Evolutionary conservation across 2,888 invertebrate species (phyloP), one percentile per base, ranked within the genome.

Genomic region (Noctua janthe): DNA sequence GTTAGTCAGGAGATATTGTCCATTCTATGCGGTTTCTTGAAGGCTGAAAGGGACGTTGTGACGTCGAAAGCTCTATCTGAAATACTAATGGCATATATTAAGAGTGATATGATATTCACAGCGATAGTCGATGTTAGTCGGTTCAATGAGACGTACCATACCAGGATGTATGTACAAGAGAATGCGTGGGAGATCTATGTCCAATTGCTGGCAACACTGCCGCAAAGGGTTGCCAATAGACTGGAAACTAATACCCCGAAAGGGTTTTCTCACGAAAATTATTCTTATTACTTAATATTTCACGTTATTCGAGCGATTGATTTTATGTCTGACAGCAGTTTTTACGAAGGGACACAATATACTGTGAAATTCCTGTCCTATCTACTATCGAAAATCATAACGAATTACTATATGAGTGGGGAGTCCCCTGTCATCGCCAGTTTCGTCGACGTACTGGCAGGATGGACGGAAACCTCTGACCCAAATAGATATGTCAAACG

Each of bases 161-260:
- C 86, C 0, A 85, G 76, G 89, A 90, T 11, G 87, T 81, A 29
- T 91, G 91, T 54, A 66, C 85, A 89, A 1, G 91, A 91, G 64
- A 83, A 87, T 0, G 94, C 95, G 5, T 97, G 97, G 97, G 96
- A 97, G 81, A 96, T 95, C 59, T 97, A 97, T 43, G 96, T 98
- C 0, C 98, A 98, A 91, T 89, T 97, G 71, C 89, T 98, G 75
- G 94, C 97, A 13, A 98, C 98, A 3, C 89, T 99, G 74, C 98
- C 99, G 0, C 97, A 97, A 89, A 96, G 98, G 86, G 95, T 98
- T 67, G 98, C 98, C 15, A 99, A 99, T 91, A 97, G 97, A 88
- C 88, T 98, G 51, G 94, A 97, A 83, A 95, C 95, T 2, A 95
- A 97, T 54, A 95, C 97, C 10, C 97, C 98, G 0, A 95, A 97